Conservation (phyloP, 2,888 invertebrate species). For the Oegoconia quadripuncta region DNA sequence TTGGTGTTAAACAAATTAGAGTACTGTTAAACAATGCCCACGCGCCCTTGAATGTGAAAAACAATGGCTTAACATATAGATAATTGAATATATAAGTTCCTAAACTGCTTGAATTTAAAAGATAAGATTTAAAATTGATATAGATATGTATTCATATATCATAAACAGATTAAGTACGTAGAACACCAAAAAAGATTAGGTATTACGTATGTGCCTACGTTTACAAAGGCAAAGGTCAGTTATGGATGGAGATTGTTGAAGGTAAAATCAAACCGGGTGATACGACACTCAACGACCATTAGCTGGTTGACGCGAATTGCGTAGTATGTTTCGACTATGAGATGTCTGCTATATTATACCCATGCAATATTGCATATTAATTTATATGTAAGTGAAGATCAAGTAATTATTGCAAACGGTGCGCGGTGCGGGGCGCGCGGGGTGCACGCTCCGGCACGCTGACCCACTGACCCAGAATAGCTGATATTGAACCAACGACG, state of each 20-base stretch:
- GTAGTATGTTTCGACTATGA: background rate
- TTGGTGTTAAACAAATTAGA: conserved; percentile 6
- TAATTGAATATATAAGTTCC: too few relatives aligned
- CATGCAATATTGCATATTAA: background rate
- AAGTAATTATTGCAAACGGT: conserved; percentile 13
- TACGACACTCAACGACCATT: background rate
- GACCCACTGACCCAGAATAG: conserved; percentile 76
- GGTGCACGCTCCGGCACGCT: conserved; percentile 55
- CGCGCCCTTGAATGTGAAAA: background rate
- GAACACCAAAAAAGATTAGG: background rate
- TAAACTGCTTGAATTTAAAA: too few relatives aligned
- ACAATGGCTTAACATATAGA: conserved; percentile 1
- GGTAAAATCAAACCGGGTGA: background rate
- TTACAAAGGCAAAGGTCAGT: conserved; percentile 2
- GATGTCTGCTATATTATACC: background rate
- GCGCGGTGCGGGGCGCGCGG: conserved; percentile 39
- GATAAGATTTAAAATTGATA: too few relatives aligned
- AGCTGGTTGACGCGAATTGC: conserved; percentile 9
- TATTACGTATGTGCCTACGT: background rate
- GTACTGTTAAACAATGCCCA: background rate
- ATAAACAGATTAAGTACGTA: background rate
- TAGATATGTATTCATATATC: too few relatives aligned
- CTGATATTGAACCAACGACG: conserved; percentile 76
- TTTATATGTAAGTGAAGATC: conserved; percentile 7
- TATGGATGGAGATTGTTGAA: background rate